These are phyloP conservation scores for Eustalomyia histrio DNA, from an alignment of 2,888 invertebrate species.

Conservation along the genomic window DNA sequence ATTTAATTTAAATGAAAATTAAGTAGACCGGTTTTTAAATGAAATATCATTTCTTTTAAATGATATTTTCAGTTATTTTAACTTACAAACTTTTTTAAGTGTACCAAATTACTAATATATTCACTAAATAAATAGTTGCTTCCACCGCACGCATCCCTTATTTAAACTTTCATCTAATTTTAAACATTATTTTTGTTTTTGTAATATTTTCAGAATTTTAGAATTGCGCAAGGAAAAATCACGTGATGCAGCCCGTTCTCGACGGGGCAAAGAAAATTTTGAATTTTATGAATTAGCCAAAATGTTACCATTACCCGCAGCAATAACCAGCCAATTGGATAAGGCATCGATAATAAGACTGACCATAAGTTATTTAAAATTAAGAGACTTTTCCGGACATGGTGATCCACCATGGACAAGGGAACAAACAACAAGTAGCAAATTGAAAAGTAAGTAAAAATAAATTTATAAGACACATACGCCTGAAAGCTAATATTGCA, in stretches of 20 bases:
- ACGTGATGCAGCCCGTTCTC: constrained; percentile 93
- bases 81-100: too few species aligned
- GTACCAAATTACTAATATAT: too few species aligned
- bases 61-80: too few species aligned
- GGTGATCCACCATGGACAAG: constrained; percentile 98
- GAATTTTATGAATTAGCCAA: constrained; percentile 98
- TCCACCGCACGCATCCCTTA: too few species aligned
- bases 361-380: constrained; percentile 96
- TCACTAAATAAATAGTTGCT: too few species aligned
- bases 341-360: constrained; percentile 97
- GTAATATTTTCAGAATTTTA: constrained; percentile 88
- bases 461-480: not conserved
- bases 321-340: constrained; percentile 95
- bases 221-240: constrained; percentile 96
- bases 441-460: constrained; percentile 87
- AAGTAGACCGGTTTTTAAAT: too few species aligned
- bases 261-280: constrained; percentile 96
- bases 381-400: constrained; percentile 96
- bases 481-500: too few species aligned
- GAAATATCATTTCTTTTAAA: too few species aligned
- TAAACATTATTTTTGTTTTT: constrained; percentile 14
- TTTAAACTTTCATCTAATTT: not conserved
- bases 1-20: too few species aligned
- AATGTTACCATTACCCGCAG: constrained; percentile 94
- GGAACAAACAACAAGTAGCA: constrained; percentile 88